These are phyloP conservation scores for Porphyrio hochstetteri DNA, from an alignment of 2,113 vertebrate genomes.

Conservation along the genomic window DNA sequence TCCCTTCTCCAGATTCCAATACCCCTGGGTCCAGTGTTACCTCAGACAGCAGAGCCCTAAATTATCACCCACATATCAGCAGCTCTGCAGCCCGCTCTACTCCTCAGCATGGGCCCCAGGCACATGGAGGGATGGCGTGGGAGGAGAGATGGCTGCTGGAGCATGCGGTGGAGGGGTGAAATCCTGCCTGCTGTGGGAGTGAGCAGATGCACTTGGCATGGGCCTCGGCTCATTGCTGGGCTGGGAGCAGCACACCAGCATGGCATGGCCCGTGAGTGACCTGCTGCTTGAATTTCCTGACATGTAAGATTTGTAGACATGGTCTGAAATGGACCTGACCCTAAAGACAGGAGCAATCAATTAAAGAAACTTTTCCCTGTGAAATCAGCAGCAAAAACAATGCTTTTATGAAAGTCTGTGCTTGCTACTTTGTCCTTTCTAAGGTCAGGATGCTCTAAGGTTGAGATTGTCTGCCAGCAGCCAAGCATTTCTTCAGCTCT, in stretches of 20 bases:
- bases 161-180: accelerated
- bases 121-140: not conserved
- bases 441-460: not conserved
- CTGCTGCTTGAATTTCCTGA: not conserved
- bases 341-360: not conserved
- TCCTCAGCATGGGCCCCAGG: not conserved
- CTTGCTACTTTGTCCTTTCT: not conserved
- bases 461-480: not conserved
- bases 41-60: not conserved
- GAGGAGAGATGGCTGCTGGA: not conserved
- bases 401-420: not conserved
- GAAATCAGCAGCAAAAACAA: not conserved
- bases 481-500: not conserved
- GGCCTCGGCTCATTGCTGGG: not conserved
- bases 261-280: accelerated
- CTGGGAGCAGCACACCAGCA: not conserved
- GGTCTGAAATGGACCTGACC: not conserved
- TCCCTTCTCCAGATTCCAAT: accelerated
- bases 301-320: not conserved
- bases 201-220: accelerated
- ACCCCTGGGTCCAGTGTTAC: not conserved
- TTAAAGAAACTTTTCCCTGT: not conserved
- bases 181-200: not conserved
- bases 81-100: not conserved
- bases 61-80: not conserved